Evolutionary conservation across 64 coral and sea anemone species (phyloP), one percentile per base, ranked within the genome.

Genomic region (Stichodactyla helianthus): DNA sequence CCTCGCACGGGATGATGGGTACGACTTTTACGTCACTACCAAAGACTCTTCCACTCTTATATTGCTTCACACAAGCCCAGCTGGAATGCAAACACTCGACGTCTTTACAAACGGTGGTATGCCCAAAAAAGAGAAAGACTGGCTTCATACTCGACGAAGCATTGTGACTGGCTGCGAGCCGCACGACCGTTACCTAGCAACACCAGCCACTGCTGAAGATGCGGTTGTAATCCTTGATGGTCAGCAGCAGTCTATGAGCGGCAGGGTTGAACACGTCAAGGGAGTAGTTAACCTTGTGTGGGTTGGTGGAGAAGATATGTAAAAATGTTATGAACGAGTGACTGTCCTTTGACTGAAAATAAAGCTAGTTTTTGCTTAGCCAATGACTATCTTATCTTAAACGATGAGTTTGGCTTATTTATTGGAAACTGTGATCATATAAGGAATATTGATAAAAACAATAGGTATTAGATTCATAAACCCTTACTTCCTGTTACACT

Each of bases 11-110:
- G 74, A 81, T 85, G 54, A 23, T 17, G 91, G 91, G 16, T 93
- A 93, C 79, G 91, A 93, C 60, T 67, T 93, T 11, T 93, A 93
- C 59, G 87, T 93, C 53, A 93, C 91, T 6, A 65, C 91, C 26
- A 93, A 85, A 20, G 91, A 93, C 54, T 53, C 82, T 52, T 54
- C 86, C 25, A 50, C 65, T 6, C 79, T 86, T n/a, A 82, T 93
- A 12, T 28, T 93, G 52, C 64, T 93, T 31, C 82, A 89, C 50
- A 67, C 84, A 13, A 86, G 82, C 44, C 86, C 55, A 10, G 59
- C 50, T 53, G 91, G 87, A 6, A 89, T 89, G 50, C 44, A 88
- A 4, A 93, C 53, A 5, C 71, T 81, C 11, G 86, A 93, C 70
- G 65, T 93, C 23, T 59, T 93, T 5, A 87, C 91, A 19, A 52